Percentiles rank a stretch among this genome's conserved stretches.
Evolutionary conservation across 1,140 invertebrate genomes (phyloP).

Genomic region (Pararge aegeria): DNA sequence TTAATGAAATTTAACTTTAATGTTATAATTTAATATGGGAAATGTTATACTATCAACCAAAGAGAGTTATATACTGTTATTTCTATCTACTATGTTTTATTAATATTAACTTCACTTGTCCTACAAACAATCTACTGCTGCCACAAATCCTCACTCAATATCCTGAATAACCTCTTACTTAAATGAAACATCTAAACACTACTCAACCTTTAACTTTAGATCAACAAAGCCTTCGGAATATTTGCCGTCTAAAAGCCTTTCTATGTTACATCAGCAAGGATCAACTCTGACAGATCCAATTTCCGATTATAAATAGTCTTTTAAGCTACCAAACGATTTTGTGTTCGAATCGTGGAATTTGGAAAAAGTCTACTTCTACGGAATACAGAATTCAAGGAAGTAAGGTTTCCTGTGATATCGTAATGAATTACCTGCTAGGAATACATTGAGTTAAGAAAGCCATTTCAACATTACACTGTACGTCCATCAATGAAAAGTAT

Average conservation of each 20-base stretch:
- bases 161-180: constrained; percentile 2
- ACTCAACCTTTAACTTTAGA: constrained; percentile 18
- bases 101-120: no score
- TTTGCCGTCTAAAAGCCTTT: constrained; percentile 49
- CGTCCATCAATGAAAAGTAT: no score
- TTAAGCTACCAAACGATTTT: constrained; percentile 4
- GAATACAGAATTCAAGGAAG: neutral
- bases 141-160: neutral
- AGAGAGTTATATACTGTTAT: no score
- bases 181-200: constrained; percentile 18
- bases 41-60: no score
- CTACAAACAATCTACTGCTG: no score
- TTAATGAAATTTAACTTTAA: no score
- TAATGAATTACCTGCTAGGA: no score
- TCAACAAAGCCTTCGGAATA: constrained; percentile 20
- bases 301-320: constrained; percentile 47
- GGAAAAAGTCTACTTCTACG: neutral
- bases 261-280: constrained; percentile 42
- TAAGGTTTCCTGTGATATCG: neutral
- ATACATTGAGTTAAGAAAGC: no score
- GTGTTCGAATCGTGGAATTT: constrained; percentile 5
- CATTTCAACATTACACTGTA: no score
- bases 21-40: no score
- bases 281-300: constrained; percentile 56
- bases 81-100: no score